Evolutionary conservation across 2,113 vertebrate genomes (phyloP).

Genomic region (Glaucidium brasilianum): DNA sequence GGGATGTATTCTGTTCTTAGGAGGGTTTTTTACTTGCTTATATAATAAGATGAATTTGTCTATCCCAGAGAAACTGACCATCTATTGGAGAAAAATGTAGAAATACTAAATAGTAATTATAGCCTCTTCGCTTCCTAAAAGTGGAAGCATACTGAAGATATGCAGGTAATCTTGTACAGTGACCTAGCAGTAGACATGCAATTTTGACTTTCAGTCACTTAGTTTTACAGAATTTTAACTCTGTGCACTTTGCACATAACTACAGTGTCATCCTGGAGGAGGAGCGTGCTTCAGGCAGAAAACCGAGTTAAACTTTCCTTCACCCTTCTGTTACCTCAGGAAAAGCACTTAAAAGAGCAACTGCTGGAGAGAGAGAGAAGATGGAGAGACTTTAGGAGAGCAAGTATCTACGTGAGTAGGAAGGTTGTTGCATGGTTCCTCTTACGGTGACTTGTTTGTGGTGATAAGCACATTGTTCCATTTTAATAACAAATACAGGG

Average conservation of each 20-base stretch:
- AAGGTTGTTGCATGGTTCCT: neutral
- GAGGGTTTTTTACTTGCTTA: neutral
- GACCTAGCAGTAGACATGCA: neutral
- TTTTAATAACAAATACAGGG: neutral
- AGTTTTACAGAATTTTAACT: neutral
- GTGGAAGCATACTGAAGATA: neutral
- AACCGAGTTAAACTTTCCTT: neutral
- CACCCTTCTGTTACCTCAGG: neutral
- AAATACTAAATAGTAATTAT: neutral
- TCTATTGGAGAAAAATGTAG: neutral
- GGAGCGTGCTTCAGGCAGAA: neutral
- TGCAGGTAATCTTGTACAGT: neutral
- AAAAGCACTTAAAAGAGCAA: neutral
- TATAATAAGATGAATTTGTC: neutral
- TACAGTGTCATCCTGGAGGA: neutral
- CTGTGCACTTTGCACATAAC: neutral
- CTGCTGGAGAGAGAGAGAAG: neutral
- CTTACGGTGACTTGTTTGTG: neutral
- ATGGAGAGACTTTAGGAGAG: neutral
- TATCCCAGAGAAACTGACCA: neutral
- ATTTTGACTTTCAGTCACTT: neutral
- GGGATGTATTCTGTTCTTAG: neutral
- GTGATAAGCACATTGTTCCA: neutral
- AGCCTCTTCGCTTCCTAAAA: neutral
- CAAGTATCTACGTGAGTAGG: neutral